Conservation (phyloP, 2,113 vertebrate genomes). For the Ptyas mucosa region DNA sequence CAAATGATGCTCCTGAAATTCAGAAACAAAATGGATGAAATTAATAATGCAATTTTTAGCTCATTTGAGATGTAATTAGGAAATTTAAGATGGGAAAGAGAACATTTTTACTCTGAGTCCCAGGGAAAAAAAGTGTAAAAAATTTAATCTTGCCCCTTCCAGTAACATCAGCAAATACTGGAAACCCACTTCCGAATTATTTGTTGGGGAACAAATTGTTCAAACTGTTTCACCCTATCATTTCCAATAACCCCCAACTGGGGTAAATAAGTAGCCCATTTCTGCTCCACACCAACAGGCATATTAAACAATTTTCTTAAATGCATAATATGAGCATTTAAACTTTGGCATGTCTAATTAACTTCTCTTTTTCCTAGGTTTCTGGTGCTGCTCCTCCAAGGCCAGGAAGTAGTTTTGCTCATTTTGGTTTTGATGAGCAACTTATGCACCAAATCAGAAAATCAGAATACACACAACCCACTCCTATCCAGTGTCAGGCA, state of each 20-base stretch:
- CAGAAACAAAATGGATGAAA: not conserved
- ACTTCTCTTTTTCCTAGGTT: slow-evolving; percentile 71
- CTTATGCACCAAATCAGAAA: slow-evolving; percentile 98
- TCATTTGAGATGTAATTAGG: not conserved
- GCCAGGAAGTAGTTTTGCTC: slow-evolving; percentile 93
- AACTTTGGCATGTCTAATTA: not conserved
- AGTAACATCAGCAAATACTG: not conserved
- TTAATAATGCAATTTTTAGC: not conserved
- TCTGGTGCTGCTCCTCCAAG: slow-evolving; percentile 95
- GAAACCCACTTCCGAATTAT: not conserved
- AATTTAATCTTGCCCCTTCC: not conserved
- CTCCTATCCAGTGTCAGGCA: slow-evolving; percentile 98
- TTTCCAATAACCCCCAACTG: not conserved
- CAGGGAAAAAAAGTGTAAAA: not conserved
- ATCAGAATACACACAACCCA: slow-evolving; percentile 98
- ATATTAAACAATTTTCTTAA: slow-evolving; percentile 21
- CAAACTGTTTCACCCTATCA: not conserved
- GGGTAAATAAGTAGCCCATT: not conserved
- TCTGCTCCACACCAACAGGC: not conserved
- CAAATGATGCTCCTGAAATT: not conserved
- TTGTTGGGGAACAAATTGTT: not conserved
- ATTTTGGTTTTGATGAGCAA: slow-evolving; percentile 96
- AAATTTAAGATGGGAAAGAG: not conserved
- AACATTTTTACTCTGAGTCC: not conserved
- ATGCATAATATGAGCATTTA: not conserved